These are phyloP conservation scores for Gallirallus australis DNA, from an alignment of 2,797 vertebrate genomes.

Conservation along the genomic window DNA sequence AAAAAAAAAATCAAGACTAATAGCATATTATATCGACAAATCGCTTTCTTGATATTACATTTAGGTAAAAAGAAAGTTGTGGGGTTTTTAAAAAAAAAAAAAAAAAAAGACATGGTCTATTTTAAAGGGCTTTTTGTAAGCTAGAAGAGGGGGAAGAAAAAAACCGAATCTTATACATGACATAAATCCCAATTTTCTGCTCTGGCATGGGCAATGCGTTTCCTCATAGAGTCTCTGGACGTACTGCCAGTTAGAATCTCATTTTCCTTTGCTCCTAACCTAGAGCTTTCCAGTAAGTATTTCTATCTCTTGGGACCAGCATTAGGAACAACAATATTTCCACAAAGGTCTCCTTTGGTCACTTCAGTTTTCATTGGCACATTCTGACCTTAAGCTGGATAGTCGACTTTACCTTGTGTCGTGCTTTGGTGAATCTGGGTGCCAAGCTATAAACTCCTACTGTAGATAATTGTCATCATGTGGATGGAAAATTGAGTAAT, in stretches of 20 bases:
- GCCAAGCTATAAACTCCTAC: not conserved
- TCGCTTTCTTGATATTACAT: not conserved
- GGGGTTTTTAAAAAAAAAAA: not conserved
- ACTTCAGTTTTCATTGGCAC: not conserved
- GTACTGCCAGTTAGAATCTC: not conserved
- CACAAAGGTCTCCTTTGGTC: not conserved
- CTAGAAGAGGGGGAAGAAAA: not conserved
- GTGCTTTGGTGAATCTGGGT: not conserved
- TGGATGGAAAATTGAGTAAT: not conserved
- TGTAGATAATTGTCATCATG: not conserved
- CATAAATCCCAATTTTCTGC: not conserved
- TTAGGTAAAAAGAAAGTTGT: not conserved
- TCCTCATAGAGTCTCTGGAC: not conserved
- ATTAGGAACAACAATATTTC: not conserved
- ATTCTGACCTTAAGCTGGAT: not conserved
- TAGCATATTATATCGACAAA: not conserved
- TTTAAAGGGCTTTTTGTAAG: not conserved
- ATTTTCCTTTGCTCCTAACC: constrained; percentile 11
- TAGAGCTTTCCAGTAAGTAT: not conserved
- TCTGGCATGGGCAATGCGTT: not conserved
- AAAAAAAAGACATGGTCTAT: not conserved
- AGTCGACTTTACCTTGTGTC: not conserved
- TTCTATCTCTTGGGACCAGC: not conserved
- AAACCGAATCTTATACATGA: not conserved
- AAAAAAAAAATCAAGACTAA: constrained; percentile 14